Evolutionary conservation across 2,797 vertebrate genomes (phyloP).

Genomic region (Bradypus variegatus): DNA sequence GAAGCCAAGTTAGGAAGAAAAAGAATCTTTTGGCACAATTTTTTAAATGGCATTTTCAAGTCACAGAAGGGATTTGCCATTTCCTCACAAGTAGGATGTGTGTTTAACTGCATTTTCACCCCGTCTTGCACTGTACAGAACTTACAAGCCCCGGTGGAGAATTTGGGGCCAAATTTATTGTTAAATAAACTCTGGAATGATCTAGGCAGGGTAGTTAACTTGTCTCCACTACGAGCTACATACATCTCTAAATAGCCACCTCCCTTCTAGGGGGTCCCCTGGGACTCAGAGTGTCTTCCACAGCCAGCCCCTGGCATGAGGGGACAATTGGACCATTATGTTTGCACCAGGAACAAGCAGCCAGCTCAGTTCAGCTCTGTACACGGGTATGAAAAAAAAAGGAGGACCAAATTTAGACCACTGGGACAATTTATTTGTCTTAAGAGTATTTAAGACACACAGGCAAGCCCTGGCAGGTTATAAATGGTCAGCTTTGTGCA

Average conservation of each 20-base stretch:
- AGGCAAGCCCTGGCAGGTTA: constrained; percentile 40
- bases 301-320: background rate
- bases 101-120: constrained; percentile 56
- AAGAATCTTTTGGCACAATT: constrained; percentile 25
- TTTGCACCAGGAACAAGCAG: constrained; percentile 36
- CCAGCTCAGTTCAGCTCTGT: constrained; percentile 41
- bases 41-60: constrained; percentile 52
- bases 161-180: constrained; percentile 49
- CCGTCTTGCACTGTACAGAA: constrained; percentile 26
- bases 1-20: background rate
- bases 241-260: constrained; percentile 55
- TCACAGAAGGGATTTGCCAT: constrained; percentile 51
- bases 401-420: constrained; percentile 48
- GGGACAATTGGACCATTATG: constrained; percentile 60
- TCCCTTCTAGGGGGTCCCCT: constrained; percentile 50
- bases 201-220: constrained; percentile 60
- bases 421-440: constrained; percentile 65
- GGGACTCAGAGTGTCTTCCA: constrained; percentile 35
- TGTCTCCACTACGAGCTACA: constrained; percentile 56
- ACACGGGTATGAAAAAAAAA: background rate
- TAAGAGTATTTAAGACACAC: constrained; percentile 57
- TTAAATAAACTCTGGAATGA: constrained; percentile 63
- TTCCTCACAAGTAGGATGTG: constrained; percentile 55
- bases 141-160: constrained; percentile 55
- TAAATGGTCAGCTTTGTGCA: constrained; percentile 60